These are phyloP conservation scores for Cosmia pyralina DNA, from an alignment of 2,888 invertebrate species.

Conservation along the genomic window DNA sequence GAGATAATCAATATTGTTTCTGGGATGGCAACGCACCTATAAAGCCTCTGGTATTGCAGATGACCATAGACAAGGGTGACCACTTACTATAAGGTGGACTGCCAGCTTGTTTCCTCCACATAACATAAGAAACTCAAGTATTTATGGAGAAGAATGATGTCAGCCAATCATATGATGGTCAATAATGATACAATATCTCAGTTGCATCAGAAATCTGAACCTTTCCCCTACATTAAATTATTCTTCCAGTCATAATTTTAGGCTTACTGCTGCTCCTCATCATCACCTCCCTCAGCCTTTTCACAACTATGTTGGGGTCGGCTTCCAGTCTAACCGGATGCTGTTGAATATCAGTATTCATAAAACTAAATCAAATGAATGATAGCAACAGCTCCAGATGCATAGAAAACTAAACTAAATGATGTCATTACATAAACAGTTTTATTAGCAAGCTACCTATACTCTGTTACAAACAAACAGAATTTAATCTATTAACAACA, in stretches of 20 bases:
- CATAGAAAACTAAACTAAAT: neutral
- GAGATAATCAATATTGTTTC: no score
- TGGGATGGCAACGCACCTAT: no score
- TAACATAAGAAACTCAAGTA: no score
- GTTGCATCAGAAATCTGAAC: neutral
- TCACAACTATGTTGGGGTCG: neutral
- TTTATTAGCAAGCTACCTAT: conserved; percentile 6
- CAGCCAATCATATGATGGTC: no score
- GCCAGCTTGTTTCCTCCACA: no score
- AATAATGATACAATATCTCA: no score
- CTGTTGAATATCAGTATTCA: neutral
- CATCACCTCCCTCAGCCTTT: neutral
- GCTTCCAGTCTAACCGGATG: neutral
- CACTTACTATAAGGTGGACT: no score
- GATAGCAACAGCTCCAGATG: neutral
- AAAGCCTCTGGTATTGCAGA: no score
- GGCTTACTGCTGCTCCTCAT: neutral
- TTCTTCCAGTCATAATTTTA: neutral
- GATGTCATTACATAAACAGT: neutral
- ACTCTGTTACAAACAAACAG: conserved; percentile 26
- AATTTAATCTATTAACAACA: conserved; percentile 40
- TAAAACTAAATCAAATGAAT: conserved; percentile 3
- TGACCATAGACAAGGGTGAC: no score
- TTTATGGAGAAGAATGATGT: no score
- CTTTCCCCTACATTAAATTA: neutral